These are phyloP conservation scores for Phodopus roborovskii DNA, from an alignment of 2,113 vertebrate species.

Conservation along the genomic window DNA sequence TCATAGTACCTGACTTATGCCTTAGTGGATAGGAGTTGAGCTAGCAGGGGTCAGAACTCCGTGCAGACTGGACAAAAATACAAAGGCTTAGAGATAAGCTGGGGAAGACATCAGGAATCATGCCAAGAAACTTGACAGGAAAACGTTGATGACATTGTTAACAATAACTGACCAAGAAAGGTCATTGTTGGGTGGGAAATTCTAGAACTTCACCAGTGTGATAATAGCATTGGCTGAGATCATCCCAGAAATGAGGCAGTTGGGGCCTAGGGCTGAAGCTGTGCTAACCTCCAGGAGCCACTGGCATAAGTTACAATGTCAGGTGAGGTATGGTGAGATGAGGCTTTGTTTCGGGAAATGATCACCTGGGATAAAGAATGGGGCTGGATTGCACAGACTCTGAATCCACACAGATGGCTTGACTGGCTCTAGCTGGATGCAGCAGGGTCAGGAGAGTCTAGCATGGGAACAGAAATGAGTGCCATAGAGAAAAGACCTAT, in stretches of 20 bases:
- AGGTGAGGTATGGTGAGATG: not conserved
- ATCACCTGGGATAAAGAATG: not conserved
- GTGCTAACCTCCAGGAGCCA: not conserved
- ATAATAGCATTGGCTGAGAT: not conserved
- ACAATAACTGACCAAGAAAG: not conserved
- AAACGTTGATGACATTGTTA: not conserved
- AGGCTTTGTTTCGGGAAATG: not conserved
- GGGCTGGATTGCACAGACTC: not conserved
- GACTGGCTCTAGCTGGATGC: not conserved
- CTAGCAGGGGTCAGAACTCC: not conserved
- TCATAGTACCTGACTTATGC: not conserved
- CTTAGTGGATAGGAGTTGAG: not conserved
- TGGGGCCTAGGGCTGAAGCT: not conserved
- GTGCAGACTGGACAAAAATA: not conserved
- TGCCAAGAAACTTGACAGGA: not conserved
- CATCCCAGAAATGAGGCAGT: not conserved
- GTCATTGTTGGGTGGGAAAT: not conserved
- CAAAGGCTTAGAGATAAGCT: not conserved
- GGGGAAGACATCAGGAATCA: not conserved
- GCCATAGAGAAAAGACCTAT: not conserved
- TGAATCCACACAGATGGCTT: not conserved
- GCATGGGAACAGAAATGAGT: too few relatives aligned
- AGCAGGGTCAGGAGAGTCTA: not conserved
- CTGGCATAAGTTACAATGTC: not conserved
- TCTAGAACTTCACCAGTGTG: not conserved